These are phyloP conservation scores for Echeneis naucrates DNA, from an alignment of 2,797 vertebrate genomes.

Conservation along the genomic window DNA sequence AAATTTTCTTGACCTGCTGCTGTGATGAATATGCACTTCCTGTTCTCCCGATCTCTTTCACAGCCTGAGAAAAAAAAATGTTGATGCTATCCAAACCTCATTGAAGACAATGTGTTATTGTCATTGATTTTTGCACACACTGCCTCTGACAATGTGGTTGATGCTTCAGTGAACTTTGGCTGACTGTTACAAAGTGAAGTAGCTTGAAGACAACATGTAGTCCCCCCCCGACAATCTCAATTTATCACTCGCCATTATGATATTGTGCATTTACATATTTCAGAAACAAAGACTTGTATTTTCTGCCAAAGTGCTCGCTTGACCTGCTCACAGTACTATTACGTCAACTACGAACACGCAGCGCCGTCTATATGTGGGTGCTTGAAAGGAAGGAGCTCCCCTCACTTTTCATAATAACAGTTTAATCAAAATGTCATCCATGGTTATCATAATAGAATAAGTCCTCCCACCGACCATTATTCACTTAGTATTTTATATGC, in stretches of 20 bases:
- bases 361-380: conserved; percentile 77
- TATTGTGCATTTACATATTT: conserved; percentile 7
- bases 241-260: conserved; percentile 40
- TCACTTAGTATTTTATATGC: conserved; percentile 40
- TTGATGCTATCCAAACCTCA: conserved; percentile 59
- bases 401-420: conserved; percentile 63
- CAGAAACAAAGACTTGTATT: conserved; percentile 5
- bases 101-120: conserved; percentile 68
- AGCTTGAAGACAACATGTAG: conserved; percentile 38
- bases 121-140: conserved; percentile 59
- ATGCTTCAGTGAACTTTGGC: conserved; percentile 63
- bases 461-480: conserved; percentile 40
- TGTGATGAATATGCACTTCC: conserved; percentile 83
- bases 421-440: conserved; percentile 72
- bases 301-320: conserved; percentile 12
- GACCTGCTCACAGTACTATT: conserved; percentile 15
- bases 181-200: conserved; percentile 54
- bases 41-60: conserved; percentile 72
- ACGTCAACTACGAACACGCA: conserved; percentile 61
- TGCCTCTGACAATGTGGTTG: conserved; percentile 51
- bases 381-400: conserved; percentile 63
- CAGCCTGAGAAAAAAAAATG: conserved; percentile 68
- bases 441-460: conserved; percentile 59
- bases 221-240: conserved; percentile 20
- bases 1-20: conserved; percentile 80